Evolutionary conservation across 2,113 vertebrate species (phyloP).

Genomic region (Saccopteryx bilineata): DNA sequence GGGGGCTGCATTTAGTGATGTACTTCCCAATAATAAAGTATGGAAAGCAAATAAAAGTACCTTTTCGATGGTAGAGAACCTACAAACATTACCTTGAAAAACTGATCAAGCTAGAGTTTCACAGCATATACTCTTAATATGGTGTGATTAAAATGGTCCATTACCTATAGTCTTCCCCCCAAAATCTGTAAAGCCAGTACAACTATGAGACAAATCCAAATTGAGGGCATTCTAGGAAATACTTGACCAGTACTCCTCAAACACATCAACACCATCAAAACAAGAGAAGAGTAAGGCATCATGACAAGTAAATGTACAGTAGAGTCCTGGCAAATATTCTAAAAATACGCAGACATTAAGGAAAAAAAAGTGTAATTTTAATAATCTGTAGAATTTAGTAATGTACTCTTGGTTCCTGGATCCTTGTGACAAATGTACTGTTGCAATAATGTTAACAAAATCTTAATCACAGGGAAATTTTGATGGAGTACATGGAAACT

Average conservation of each 20-base stretch:
- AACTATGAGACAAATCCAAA: not conserved
- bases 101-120: not conserved
- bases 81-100: not conserved
- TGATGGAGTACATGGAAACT: not conserved
- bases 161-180: not conserved
- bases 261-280: not conserved
- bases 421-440: not conserved
- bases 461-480: not conserved
- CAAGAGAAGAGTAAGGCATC: not conserved
- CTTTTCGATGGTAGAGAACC: not conserved
- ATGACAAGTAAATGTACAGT: not conserved
- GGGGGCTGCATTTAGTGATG: not conserved
- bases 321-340: not conserved
- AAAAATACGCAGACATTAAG: not conserved
- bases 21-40: not conserved
- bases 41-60: not conserved
- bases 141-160: not conserved
- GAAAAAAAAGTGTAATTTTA: not conserved
- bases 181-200: not conserved
- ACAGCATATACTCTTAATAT: not conserved
- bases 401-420: not conserved
- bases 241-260: not conserved
- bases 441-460: not conserved
- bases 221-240: not conserved
- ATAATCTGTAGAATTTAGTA: not conserved